Conservation (phyloP, 2,113 vertebrate genomes). For the Spilogale gracilis region DNA sequence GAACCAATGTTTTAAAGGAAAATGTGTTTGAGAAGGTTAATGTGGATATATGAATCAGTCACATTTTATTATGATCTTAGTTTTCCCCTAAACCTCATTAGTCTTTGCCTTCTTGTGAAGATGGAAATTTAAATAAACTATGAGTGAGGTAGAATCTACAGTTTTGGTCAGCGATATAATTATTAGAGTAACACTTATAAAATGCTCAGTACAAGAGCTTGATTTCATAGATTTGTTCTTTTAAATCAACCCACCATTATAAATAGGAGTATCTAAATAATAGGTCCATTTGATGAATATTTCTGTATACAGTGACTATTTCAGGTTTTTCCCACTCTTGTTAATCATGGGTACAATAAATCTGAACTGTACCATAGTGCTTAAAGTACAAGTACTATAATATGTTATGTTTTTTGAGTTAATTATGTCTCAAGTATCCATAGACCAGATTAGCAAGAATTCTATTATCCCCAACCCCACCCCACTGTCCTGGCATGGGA, state of each 20-base stretch:
- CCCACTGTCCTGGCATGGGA: too few species aligned
- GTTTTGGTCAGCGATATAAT: not conserved
- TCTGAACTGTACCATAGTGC: not conserved
- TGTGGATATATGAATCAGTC: not conserved
- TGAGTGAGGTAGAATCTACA: not conserved
- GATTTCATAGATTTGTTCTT: not conserved
- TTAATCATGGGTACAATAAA: not conserved
- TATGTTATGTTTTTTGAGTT: not conserved
- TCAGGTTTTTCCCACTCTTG: not conserved
- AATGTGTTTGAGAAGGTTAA: not conserved
- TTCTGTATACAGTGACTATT: not conserved
- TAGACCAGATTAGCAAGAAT: not conserved
- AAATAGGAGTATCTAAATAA: not conserved
- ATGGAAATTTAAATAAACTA: not conserved
- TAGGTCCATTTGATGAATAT: rapidly evolving
- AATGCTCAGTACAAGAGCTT: not conserved
- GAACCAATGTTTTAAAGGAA: not conserved
- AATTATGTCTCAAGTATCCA: not conserved
- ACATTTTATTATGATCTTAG: not conserved
- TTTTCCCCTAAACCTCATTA: not conserved
- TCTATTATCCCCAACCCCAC: not conserved
- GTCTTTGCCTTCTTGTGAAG: not conserved
- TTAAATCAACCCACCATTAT: not conserved
- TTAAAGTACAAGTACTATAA: not conserved
- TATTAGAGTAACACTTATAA: not conserved